Base-by-base conservation (phyloP, 1,140 invertebrate species). In the Zaprionus gabonicus region DNA sequence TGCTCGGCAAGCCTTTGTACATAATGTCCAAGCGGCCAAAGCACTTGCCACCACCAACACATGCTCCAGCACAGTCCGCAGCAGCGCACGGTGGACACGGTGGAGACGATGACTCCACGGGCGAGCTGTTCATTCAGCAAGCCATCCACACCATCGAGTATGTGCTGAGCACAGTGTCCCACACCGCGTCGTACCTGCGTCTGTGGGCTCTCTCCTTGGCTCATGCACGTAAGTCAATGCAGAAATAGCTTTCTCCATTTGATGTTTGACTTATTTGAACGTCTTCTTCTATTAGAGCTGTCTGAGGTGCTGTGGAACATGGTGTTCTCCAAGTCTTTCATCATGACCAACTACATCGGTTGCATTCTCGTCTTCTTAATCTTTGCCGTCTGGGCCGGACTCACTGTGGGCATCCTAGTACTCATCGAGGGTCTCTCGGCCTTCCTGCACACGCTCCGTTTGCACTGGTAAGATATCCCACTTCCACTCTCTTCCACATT, bases 341-440 rank as follows among this genome's bases (percentile, higher is more conserved):
- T 27, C 0, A n/a, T 55, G 4, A 2, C 59, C 3, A 49, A 4
- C 60, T 91, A 82, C 36, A 15, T 70, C 0, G 91, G 88, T 4
- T 7, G 34, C n/a, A 27, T 81, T 15, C 91, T 95, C 7, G 93
- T 99, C 4, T 99, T 95, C 80, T 58, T 96, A 0, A 92, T 96
- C 4, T 99, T 99, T 93, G 95, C 94, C 10, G 95, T 95, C 64
- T 99, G 98, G 97, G 95, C 97, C 5, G 73, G 91, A 93, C 99
- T 71, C 95, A 99, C 99, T 2, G 94, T 99, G 1, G 96, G 96
- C 82, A 98, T 99, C 91, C 95, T 99, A 1, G 96, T 99, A 67
- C 94, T 99, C 27, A 99, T 99, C 97, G 99, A 99, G 95, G 99
- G 99, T 7, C 94, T 99, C 2, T 99, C 98, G 23, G 99, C 99